These are phyloP conservation scores for Cyclophora punctaria DNA, from an alignment of 2,888 invertebrate genomes.

Conservation along the genomic window DNA sequence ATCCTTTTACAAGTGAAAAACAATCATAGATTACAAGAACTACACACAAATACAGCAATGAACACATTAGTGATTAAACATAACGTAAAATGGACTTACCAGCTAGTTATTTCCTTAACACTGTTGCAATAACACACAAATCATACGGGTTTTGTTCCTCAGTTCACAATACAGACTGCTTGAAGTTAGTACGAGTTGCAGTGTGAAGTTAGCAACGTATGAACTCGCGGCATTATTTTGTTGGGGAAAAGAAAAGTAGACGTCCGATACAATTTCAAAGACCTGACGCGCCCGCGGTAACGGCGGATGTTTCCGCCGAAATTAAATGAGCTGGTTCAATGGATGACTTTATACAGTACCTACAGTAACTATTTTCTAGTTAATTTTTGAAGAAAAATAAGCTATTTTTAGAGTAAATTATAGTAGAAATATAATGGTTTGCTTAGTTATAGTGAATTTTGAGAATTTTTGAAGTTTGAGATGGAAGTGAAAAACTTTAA, in stretches of 20 bases:
- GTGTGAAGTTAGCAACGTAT: conserved; percentile 53
- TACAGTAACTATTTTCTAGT: no score
- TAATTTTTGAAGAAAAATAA: no score
- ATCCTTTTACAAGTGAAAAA: background rate
- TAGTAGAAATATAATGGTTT: no score
- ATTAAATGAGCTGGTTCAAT: conserved; percentile 22
- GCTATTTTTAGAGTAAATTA: no score
- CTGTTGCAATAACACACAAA: conserved; percentile 13
- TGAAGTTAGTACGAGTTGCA: conserved; percentile 11
- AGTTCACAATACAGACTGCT: conserved; percentile 36
- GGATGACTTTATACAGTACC: no score
- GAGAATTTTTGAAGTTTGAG: no score
- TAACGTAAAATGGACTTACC: conserved; percentile 36
- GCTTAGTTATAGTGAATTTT: no score
- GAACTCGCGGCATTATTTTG: conserved; percentile 22
- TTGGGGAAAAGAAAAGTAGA: conserved; percentile 8
- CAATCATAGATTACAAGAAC: no score
- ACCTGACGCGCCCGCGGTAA: conserved; percentile 51
- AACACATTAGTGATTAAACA: no score
- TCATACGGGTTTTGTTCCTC: conserved; percentile 46
- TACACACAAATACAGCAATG: no score
- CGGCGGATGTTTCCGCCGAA: conserved; percentile 26
- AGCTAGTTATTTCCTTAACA: conserved; percentile 16
- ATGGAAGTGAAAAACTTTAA: no score
- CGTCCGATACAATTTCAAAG: conserved; percentile 37